A percentile compares a stretch with the other conserved stretches of the same genome.
Evolutionary conservation across 2,888 invertebrate species (phyloP).

Genomic region (Bombyx huttoni): DNA sequence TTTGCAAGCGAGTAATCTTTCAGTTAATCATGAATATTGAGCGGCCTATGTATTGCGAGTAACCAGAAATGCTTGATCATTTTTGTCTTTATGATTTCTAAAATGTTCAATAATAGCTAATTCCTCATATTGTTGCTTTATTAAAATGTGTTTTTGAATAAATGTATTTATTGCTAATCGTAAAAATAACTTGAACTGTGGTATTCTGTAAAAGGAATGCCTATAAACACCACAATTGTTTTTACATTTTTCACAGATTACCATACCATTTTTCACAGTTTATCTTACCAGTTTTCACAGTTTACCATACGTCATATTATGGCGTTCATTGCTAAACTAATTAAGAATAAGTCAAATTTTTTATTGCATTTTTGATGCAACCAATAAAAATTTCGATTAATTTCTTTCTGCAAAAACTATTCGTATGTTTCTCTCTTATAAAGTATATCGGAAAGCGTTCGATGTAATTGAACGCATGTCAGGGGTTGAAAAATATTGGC

Average conservation of each 20-base stretch:
- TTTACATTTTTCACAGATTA: too few species aligned
- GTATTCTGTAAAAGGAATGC: too few species aligned
- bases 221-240: too few species aligned
- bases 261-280: too few species aligned
- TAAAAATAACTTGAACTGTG: background rate
- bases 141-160: background rate
- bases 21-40: conserved; percentile 47
- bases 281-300: too few species aligned
- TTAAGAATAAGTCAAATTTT: too few species aligned
- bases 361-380: too few species aligned
- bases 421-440: too few species aligned
- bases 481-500: conserved; percentile 43
- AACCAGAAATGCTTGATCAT: conserved; percentile 29
- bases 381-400: too few species aligned
- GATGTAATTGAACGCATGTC: conserved; percentile 37
- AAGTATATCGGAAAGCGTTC: conserved; percentile 15
- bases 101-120: conserved; percentile 45
- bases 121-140: conserved; percentile 16
- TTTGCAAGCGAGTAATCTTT: conserved; percentile 56
- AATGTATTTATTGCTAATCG: background rate
- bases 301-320: too few species aligned
- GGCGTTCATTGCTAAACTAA: too few species aligned
- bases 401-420: too few species aligned
- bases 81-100: conserved; percentile 49
- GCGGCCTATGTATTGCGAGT: background rate